These are phyloP conservation scores for Arremon aurantiirostris DNA, from an alignment of 2,797 vertebrate genomes.

Conservation along the genomic window DNA sequence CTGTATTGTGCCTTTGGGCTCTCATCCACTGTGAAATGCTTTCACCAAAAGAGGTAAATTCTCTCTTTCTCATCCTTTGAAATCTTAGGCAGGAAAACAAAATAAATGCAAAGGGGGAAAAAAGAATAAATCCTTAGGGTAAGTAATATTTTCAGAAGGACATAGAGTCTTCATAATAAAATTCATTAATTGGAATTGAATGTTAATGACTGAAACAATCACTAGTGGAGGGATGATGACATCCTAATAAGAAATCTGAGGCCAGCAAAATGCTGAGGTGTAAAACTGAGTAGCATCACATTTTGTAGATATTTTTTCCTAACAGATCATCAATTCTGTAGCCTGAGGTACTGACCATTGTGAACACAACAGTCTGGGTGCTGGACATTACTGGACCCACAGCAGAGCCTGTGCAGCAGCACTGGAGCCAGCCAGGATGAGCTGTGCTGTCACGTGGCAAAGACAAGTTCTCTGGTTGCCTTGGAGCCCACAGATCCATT, in stretches of 20 bases:
- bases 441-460: background rate
- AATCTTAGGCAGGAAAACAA: background rate
- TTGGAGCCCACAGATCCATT: background rate
- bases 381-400: rapidly evolving
- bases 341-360: rapidly evolving
- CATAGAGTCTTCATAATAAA: background rate
- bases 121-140: background rate
- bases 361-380: background rate
- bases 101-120: background rate
- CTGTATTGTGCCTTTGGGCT: conserved; percentile 90
- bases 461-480: background rate
- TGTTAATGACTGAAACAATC: background rate
- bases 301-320: background rate
- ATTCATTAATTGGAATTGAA: background rate
- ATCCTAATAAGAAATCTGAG: background rate
- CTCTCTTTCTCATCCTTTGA: background rate
- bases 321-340: background rate
- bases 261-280: background rate
- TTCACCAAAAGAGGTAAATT: conserved; percentile 81
- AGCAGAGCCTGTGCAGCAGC: background rate
- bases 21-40: conserved; percentile 82
- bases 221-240: background rate
- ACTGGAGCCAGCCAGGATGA: background rate
- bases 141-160: background rate
- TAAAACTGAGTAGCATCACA: background rate